A percentile compares a stretch with the other conserved stretches of the same genome.
phyloP scores from a whole-genome alignment of 1,140 invertebrate species.

The Condylostylus longicornis region DNA sequence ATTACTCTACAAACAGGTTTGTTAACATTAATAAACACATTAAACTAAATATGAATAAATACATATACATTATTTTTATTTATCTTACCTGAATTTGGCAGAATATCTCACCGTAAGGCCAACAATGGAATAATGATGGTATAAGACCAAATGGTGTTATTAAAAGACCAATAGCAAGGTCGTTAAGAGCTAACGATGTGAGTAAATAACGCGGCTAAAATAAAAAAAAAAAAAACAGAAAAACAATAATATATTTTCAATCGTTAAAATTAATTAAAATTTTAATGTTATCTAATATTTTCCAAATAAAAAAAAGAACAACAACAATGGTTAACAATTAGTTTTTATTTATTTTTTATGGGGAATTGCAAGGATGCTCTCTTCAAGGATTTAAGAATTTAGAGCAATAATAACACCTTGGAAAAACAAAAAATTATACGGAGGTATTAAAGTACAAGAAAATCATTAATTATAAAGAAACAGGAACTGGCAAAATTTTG shows the following conservation, averaged over 20 bases:
- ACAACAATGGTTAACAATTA: no score
- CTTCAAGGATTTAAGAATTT: no score
- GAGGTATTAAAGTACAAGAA: no score
- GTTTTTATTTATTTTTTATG: no score
- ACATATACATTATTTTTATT: constrained; percentile 1
- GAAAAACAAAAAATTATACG: no score
- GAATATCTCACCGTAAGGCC: constrained; percentile 75
- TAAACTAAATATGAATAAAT: neutral
- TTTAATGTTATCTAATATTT: neutral
- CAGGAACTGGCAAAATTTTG: no score
- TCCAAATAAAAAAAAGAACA: neutral
- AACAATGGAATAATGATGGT: constrained; percentile 65
- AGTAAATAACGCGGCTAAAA: constrained; percentile 67
- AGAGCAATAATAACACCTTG: no score
- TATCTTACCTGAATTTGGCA: constrained; percentile 69
- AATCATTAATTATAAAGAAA: no score
- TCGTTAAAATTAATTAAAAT: neutral
- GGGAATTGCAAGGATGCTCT: no score
- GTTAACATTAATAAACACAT: no score
- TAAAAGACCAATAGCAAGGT: constrained; percentile 65
- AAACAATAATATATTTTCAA: neutral
- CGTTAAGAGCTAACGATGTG: constrained; percentile 67
- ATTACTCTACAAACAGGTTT: no score
- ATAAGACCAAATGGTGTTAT: constrained; percentile 68
- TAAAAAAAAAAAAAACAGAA: constrained; percentile 10